Evolutionary conservation across 2,888 invertebrate genomes (phyloP).

Genomic region (Camponotus fellah): DNA sequence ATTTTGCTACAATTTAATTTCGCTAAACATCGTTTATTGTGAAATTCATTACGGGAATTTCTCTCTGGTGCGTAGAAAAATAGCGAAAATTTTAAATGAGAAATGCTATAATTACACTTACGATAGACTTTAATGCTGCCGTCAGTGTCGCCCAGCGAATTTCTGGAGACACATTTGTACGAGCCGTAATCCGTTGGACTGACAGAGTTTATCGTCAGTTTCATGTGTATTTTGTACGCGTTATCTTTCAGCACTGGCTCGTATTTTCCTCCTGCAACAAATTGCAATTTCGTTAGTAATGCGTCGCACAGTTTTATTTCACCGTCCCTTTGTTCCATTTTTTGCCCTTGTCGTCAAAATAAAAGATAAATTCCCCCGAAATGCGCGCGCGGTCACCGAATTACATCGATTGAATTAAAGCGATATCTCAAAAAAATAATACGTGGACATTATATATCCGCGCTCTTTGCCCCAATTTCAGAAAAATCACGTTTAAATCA

Average conservation of each 20-base stretch:
- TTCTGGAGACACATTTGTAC: slow-evolving; percentile 87
- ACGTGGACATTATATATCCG: slow-evolving; percentile 23
- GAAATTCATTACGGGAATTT: not conserved
- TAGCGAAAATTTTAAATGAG: not conserved
- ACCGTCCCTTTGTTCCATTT: not conserved
- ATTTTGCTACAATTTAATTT: slow-evolving; percentile 15
- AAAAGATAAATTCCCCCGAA: slow-evolving; percentile 15
- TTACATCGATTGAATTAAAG: slow-evolving; percentile 21
- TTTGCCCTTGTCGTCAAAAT: not conserved
- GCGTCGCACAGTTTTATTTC: not conserved
- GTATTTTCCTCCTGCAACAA: slow-evolving; percentile 84
- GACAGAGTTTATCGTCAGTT: slow-evolving; percentile 86
- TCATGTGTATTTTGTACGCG: slow-evolving; percentile 87
- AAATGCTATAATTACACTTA: slow-evolving; percentile 80
- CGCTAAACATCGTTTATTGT: not conserved
- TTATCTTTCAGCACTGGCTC: slow-evolving; percentile 86
- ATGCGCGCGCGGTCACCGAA: not conserved
- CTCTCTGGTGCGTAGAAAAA: not conserved
- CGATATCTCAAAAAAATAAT: slow-evolving; percentile 11
- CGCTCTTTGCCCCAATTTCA: slow-evolving; percentile 39
- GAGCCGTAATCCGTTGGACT: slow-evolving; percentile 86
- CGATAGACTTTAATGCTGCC: slow-evolving; percentile 87
- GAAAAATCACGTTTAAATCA: slow-evolving; percentile 54
- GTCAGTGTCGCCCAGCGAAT: slow-evolving; percentile 87
- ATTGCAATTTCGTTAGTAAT: slow-evolving; percentile 26